phyloP scores from a whole-genome alignment of 2,888 invertebrate genomes.

The Zygothrica quintamaculata region DNA sequence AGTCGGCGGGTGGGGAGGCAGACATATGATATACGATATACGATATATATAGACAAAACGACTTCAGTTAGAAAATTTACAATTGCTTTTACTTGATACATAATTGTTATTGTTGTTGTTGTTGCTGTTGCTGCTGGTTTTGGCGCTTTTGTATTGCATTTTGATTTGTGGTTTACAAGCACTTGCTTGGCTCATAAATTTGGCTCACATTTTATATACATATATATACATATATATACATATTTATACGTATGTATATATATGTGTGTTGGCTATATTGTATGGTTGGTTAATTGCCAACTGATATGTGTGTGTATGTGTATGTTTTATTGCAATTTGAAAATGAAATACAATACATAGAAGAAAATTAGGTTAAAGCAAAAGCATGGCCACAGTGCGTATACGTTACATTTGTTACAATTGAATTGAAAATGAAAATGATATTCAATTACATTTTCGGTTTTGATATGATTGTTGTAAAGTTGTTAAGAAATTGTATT shows the following conservation, averaged over 20 bases:
- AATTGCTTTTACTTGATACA: slow-evolving; percentile 77
- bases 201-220: slow-evolving; percentile 47
- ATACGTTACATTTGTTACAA: slow-evolving; percentile 34
- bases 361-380: neutral
- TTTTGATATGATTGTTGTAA: neutral
- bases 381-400: slow-evolving; percentile 25
- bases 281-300: slow-evolving; percentile 15
- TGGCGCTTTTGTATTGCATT: slow-evolving; percentile 72
- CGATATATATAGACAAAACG: slow-evolving; percentile 69
- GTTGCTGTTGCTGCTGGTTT: slow-evolving; percentile 41
- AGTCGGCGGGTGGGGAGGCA: no score
- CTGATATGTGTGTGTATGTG: slow-evolving; percentile 6
- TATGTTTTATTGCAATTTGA: slow-evolving; percentile 44
- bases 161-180: slow-evolving; percentile 76
- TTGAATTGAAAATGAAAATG: slow-evolving; percentile 36
- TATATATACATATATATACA: slow-evolving; percentile 11
- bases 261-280: slow-evolving; percentile 23
- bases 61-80: slow-evolving; percentile 79
- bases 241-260: slow-evolving; percentile 2
- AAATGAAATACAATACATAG: slow-evolving; percentile 10
- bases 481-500: slow-evolving; percentile 40
- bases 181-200: slow-evolving; percentile 71
- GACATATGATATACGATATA: slow-evolving; percentile 60
- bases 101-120: slow-evolving; percentile 62
- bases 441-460: slow-evolving; percentile 38